Evolutionary conservation across 1,140 invertebrate genomes (phyloP).

Genomic region (Drosophila pallidifrons): DNA sequence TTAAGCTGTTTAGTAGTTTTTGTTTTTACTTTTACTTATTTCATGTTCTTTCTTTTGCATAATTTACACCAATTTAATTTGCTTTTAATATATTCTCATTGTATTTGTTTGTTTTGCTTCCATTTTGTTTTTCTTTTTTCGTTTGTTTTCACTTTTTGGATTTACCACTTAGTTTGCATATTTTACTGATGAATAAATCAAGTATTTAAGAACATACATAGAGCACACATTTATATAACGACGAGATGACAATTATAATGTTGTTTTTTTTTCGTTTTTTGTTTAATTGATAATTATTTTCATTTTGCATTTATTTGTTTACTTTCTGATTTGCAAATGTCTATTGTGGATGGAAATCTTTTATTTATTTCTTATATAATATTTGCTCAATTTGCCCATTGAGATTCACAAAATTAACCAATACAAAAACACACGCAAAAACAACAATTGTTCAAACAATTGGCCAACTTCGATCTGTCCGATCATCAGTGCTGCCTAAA

Average conservation of each 20-base stretch:
- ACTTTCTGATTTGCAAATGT: slow-evolving; percentile 30
- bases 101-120: slow-evolving; percentile 23
- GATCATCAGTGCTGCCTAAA: background rate
- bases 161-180: slow-evolving; percentile 18
- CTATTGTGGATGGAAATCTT: slow-evolving; percentile 53
- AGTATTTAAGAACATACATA: slow-evolving; percentile 58
- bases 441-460: slow-evolving; percentile 16
- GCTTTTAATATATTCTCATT: slow-evolving; percentile 18
- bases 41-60: slow-evolving; percentile 39
- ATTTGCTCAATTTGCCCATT: slow-evolving; percentile 5
- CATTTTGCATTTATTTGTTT: slow-evolving; percentile 21
- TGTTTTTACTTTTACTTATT: slow-evolving; percentile 54
- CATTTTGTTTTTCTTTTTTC: slow-evolving; percentile 10
- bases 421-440: background rate
- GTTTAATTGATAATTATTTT: slow-evolving; percentile 26
- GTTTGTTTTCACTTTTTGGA: slow-evolving; percentile 9
- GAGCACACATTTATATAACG: slow-evolving; percentile 77
- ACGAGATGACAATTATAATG: slow-evolving; percentile 72
- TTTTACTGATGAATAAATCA: slow-evolving; percentile 55
- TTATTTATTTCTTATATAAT: slow-evolving; percentile 16
- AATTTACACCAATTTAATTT: slow-evolving; percentile 57
- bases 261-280: background rate
- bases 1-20: slow-evolving; percentile 54
- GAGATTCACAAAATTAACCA: slow-evolving; percentile 6
- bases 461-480: slow-evolving; percentile 5